Evolutionary conservation across 2,888 invertebrate genomes (phyloP).

Genomic region (Euproctis similis): DNA sequence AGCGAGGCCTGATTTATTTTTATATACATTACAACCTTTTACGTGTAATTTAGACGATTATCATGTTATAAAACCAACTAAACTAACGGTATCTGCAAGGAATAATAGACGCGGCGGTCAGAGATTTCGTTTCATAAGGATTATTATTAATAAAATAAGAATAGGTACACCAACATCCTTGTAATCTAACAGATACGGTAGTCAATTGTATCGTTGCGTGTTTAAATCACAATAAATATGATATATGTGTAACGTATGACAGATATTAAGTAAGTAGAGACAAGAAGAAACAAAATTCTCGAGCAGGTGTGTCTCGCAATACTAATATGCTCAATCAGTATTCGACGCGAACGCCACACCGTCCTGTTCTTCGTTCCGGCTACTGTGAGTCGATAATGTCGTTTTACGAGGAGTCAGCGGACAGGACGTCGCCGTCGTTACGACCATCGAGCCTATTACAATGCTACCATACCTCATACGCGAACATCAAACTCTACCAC

Average conservation of each 20-base stretch:
- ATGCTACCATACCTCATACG: conserved; percentile 66
- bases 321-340: conserved; percentile 74
- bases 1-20: conserved; percentile 56
- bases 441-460: conserved; percentile 70
- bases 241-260: conserved; percentile 70
- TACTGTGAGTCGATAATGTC: conserved; percentile 75
- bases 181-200: conserved; percentile 45
- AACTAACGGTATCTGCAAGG: conserved; percentile 22
- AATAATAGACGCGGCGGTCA: too few relatives aligned
- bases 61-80: too few relatives aligned
- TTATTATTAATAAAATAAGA: conserved; percentile 27
- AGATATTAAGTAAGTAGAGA: conserved; percentile 69
- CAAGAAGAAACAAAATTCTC: conserved; percentile 68
- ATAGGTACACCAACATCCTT: conserved; percentile 48
- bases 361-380: conserved; percentile 76
- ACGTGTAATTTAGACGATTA: conserved; percentile 33
- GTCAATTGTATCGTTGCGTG: conserved; percentile 50
- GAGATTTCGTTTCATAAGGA: conserved; percentile 1
- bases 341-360: conserved; percentile 62
- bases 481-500: conserved; percentile 47
- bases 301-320: conserved; percentile 72
- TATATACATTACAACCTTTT: conserved; percentile 42
- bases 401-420: conserved; percentile 72
- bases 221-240: conserved; percentile 68
- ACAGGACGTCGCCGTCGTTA: conserved; percentile 75